These are phyloP conservation scores for Drosophila insularis DNA, from an alignment of 1,140 invertebrate genomes.

Conservation along the genomic window DNA sequence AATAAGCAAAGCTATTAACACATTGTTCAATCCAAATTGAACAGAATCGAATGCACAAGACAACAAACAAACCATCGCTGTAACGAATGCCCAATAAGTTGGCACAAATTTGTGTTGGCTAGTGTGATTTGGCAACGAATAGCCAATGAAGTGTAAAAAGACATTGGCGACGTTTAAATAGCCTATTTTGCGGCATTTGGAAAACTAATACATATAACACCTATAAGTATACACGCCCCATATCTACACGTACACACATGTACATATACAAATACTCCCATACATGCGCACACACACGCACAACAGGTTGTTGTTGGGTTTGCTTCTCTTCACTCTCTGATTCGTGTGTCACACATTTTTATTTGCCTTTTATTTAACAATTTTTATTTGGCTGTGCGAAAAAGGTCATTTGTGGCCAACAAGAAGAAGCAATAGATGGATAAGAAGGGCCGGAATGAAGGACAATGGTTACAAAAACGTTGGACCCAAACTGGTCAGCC, in stretches of 20 bases:
- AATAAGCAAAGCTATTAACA: constrained; percentile 74
- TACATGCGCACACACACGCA: constrained; percentile 18
- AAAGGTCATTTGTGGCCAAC: constrained; percentile 69
- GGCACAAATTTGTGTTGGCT: constrained; percentile 1
- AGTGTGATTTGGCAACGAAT: constrained; percentile 31
- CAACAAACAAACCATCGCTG: not conserved
- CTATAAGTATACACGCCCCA: constrained; percentile 19
- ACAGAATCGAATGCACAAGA: constrained; percentile 31
- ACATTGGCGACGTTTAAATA: constrained; percentile 77
- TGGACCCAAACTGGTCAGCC: constrained; percentile 27
- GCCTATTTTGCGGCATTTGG: constrained; percentile 49
- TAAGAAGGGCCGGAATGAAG: not conserved
- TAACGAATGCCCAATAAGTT: not conserved
- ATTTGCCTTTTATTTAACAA: constrained; percentile 78
- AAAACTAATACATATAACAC: constrained; percentile 57
- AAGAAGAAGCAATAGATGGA: not conserved
- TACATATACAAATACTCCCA: constrained; percentile 12
- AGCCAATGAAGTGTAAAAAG: constrained; percentile 65
- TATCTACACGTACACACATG: constrained; percentile 17
- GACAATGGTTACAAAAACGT: constrained; percentile 25
- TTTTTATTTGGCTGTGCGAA: constrained; percentile 74
- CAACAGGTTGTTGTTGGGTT: constrained; percentile 62
- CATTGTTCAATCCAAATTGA: constrained; percentile 44
- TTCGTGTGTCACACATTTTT: constrained; percentile 71
- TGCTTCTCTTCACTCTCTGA: constrained; percentile 31